phyloP scores from a whole-genome alignment of 2,113 vertebrate genomes.

The Merops nubicus region DNA sequence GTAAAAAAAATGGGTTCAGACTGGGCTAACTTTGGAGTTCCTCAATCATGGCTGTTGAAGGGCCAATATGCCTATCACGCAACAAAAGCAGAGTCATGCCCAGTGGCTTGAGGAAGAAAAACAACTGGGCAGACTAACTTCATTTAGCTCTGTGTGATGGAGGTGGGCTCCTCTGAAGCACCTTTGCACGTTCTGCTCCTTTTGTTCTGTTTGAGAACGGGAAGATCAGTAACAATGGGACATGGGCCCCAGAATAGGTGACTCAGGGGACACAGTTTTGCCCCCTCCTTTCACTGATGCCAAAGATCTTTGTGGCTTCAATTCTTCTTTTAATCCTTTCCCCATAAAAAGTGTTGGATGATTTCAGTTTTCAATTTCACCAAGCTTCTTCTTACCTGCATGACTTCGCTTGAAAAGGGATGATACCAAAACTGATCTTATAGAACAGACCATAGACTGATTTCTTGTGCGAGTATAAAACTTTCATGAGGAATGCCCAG shows the following conservation, averaged over 20 bases:
- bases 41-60: background rate
- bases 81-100: background rate
- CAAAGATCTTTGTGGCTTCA: background rate
- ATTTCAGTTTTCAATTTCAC: background rate
- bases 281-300: background rate
- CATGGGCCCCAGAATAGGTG: background rate
- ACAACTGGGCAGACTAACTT: background rate
- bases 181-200: rapidly evolving
- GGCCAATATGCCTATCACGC: rapidly evolving
- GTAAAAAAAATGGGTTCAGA: background rate
- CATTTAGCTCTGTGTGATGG: background rate
- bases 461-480: background rate
- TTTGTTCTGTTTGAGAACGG: background rate
- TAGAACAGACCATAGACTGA: background rate
- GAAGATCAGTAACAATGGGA: background rate
- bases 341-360: background rate
- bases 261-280: background rate
- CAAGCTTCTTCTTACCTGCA: background rate
- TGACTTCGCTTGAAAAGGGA: background rate
- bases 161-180: background rate
- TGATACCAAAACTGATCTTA: background rate
- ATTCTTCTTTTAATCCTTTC: background rate
- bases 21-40: background rate
- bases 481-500: background rate
- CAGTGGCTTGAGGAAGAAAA: background rate